Base-by-base conservation (phyloP, 2,888 invertebrate genomes). In the Ormia ochracea region DNA sequence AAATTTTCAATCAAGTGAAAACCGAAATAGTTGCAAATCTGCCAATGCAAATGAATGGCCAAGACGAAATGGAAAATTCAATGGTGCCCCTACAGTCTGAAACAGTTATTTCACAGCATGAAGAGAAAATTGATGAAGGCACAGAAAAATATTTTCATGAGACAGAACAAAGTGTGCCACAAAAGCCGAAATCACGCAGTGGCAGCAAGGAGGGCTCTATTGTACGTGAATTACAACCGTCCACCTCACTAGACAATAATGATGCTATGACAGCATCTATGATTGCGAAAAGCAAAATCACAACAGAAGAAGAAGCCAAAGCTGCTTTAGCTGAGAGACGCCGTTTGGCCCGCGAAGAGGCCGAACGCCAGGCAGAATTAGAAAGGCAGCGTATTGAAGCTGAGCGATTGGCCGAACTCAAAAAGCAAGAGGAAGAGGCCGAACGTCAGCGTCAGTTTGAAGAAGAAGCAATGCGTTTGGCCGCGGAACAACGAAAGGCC, bases 251-350 rank as follows among this genome's bases (percentile, higher is more conserved):
- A 31, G 82, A 81, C 19, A 69, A 78, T 31, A 86, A 84, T 45
- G 89, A 89, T 82, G 75, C 86, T 74, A 89, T 89, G 88, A 88
- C 91, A 83, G 92, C 94, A 54, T 94, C 94, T 36, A 93, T 94
- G 92, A 93, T 92, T 78, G 92, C 92, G 10, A 93, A 92, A 87
- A 91, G 91, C 31, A 91, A 93, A 83, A 96, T 96, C 83, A 96
- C 94, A 9, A 96, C 96, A 2, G 97, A 96, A 90, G 97, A 96
- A 89, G 94, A 97, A 88, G 98, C 98, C 7, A 98, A 97, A 90
- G 97, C 97, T 17, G 97, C 97, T 70, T 91, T 98, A 72, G 97
- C 98, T 0, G 98, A 98, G 91, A 92, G 96, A 80, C 91, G 98
- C 82, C 92, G 96, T 75, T 91, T 96, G 78, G 97, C 97, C 10